Evolutionary conservation across 92 coral and sea anemone genomes (phyloP), one percentile per base, ranked within the genome.

Genomic region (Paragorgia papillata): DNA sequence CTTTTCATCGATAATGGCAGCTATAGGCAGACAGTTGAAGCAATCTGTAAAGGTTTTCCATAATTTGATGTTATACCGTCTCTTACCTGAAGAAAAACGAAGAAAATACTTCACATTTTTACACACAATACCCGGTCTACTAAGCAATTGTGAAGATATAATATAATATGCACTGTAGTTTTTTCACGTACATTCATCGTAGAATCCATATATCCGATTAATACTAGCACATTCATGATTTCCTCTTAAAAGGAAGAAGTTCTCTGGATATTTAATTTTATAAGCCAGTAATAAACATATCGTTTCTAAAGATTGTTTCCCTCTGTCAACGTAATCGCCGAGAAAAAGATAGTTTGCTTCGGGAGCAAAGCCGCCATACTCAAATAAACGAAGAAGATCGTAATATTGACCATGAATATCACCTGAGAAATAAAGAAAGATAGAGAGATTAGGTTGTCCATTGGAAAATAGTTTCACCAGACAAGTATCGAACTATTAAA

Each of bases 121-220:
- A 12, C 49, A 25, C 17, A 40, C 7, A 54, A 2, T 12, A 24
- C 57, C 18, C 25, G 25, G 49, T 19, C 62, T 14, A 46, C 44
- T 27, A 59, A 41, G 18, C 26, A 29, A 79, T 65, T 37, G n/a
- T n/a, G n/a, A n/a, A n/a, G n/a, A n/a, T n/a, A n/a, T n/a, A n/a
- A n/a, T n/a, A n/a, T n/a, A n/a, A n/a, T n/a, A n/a, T n/a, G n/a
- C n/a, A n/a, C n/a, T n/a, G n/a, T n/a, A n/a, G n/a, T n/a, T n/a
- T n/a, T n/a, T n/a, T n/a, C n/a, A n/a, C 97, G 66, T 94, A 94
- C 98, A 94, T 91, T 94, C 98, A 57, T 94, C 98, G 79, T 94
- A 94, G 63, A 94, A 94, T 57, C 98, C 98, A 83, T 94, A 94
- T 75, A 94, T 94, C 73, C 98, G 97, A 74, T 94, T 94, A 62